These are phyloP conservation scores for Paracanthobrama guichenoti DNA, from an alignment of 2,113 vertebrate genomes.

Conservation along the genomic window DNA sequence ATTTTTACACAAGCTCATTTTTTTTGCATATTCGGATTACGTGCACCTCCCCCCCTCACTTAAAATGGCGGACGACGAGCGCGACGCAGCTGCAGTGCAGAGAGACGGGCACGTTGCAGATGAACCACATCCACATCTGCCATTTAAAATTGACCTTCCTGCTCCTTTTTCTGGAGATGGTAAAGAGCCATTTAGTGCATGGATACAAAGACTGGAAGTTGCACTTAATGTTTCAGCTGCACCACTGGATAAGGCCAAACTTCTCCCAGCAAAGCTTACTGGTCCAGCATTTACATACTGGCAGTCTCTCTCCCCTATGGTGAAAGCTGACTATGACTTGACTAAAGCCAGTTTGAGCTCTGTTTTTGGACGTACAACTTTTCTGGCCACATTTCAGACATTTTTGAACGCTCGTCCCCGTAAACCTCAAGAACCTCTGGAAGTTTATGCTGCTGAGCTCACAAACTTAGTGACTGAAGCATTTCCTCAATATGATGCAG, in stretches of 20 bases:
- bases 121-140: neutral
- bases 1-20: neutral
- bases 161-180: neutral
- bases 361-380: slow-evolving; percentile 11
- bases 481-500: slow-evolving; percentile 11
- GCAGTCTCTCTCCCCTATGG: neutral
- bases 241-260: neutral
- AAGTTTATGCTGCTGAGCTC: slow-evolving; percentile 34
- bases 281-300: slow-evolving; percentile 6
- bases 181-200: slow-evolving; percentile 15
- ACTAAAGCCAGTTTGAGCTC: slow-evolving; percentile 8
- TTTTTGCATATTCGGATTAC: neutral
- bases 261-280: neutral
- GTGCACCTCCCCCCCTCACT: neutral
- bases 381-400: slow-evolving; percentile 34
- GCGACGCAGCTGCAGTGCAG: neutral
- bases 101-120: neutral
- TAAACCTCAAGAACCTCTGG: slow-evolving; percentile 9
- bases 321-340: neutral
- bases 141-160: neutral
- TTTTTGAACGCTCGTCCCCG: neutral
- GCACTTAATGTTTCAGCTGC: neutral
- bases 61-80: neutral
- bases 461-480: slow-evolving; percentile 17
- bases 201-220: slow-evolving; percentile 6